Evolutionary conservation across 2,888 invertebrate species (phyloP).

Genomic region (Agriopis aurantiaria): DNA sequence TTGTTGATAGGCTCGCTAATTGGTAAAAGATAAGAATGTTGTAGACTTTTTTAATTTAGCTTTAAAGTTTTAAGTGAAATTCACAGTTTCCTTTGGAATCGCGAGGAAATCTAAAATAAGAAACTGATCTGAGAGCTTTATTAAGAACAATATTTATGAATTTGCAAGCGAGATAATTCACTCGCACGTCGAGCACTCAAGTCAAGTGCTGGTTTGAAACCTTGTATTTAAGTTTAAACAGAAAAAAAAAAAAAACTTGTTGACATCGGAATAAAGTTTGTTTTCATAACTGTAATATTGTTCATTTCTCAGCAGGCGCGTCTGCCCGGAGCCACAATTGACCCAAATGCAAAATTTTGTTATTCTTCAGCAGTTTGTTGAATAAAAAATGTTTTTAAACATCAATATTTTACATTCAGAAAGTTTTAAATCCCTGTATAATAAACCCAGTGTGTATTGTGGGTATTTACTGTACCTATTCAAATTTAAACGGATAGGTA

Average conservation of each 20-base stretch:
- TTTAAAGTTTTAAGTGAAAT: neutral
- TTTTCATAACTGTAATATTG: constrained; percentile 57
- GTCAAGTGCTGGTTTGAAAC: constrained; percentile 25
- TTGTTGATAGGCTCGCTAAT: constrained; percentile 10
- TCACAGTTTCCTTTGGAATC: neutral
- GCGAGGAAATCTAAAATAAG: neutral
- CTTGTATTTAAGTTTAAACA: constrained; percentile 49
- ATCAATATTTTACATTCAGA: neutral
- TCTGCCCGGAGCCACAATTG: constrained; percentile 57
- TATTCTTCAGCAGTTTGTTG: constrained; percentile 36
- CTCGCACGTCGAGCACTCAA: constrained; percentile 25
- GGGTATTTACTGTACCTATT: neutral
- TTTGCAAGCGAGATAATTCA: constrained; percentile 7
- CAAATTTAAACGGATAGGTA: no score
- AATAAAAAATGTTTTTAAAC: constrained; percentile 23
- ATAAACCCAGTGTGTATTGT: no score
- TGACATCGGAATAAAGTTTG: constrained; percentile 41
- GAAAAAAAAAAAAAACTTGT: constrained; percentile 53
- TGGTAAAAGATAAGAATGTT: constrained; percentile 5
- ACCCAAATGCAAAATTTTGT: constrained; percentile 64
- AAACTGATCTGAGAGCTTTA: neutral
- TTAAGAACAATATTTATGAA: neutral
- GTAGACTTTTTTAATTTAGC: neutral
- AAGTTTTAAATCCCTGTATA: constrained; percentile 9
- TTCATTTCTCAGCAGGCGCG: constrained; percentile 47